A percentile compares a stretch with the other conserved stretches of the same genome.
Conservation (phyloP, 2,113 vertebrate genomes). For the Lepisosteus osseus region DNA sequence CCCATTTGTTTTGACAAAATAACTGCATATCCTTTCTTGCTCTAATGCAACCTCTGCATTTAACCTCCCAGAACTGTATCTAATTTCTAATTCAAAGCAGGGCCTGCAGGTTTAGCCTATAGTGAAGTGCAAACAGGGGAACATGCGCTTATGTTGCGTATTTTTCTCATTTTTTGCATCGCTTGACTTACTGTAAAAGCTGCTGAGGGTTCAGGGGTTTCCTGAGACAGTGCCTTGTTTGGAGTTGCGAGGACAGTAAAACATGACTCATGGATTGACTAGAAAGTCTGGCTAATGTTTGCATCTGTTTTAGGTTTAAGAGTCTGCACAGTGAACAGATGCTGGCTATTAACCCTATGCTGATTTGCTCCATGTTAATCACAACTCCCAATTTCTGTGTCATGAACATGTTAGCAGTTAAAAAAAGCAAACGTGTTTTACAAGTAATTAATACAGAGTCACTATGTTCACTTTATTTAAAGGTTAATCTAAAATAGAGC, state of each 20-base stretch:
- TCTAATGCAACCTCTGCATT: slow-evolving; percentile 1
- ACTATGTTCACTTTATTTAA: too few relatives aligned
- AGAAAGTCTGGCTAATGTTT: slow-evolving; percentile 53
- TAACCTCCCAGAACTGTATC: slow-evolving; percentile 25
- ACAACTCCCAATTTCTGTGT: too few relatives aligned
- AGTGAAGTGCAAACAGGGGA: slow-evolving; percentile 35
- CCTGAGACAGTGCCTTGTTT: slow-evolving; percentile 51
- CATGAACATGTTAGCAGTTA: too few relatives aligned
- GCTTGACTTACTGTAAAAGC: slow-evolving; percentile 47
- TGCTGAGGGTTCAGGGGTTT: slow-evolving; percentile 47
- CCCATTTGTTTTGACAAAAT: slow-evolving; percentile 5
- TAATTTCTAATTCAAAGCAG: slow-evolving; percentile 27
- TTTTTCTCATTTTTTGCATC: slow-evolving; percentile 34
- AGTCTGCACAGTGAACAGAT: slow-evolving; percentile 42
- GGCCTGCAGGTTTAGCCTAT: slow-evolving; percentile 25
- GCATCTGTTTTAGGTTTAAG: slow-evolving; percentile 64
- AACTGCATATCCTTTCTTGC: slow-evolving; percentile 12
- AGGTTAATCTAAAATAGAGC: too few relatives aligned
- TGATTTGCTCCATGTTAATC: slow-evolving; percentile 20
- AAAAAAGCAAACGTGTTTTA: too few relatives aligned
- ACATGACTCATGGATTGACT: slow-evolving; percentile 55
- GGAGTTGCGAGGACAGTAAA: slow-evolving; percentile 57
- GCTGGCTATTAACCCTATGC: slow-evolving; percentile 50
- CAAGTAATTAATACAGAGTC: too few relatives aligned
- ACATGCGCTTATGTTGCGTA: slow-evolving; percentile 29